Evolutionary conservation across 1,140 invertebrate species (phyloP).

Genomic region (Rhyacophila brunnea): DNA sequence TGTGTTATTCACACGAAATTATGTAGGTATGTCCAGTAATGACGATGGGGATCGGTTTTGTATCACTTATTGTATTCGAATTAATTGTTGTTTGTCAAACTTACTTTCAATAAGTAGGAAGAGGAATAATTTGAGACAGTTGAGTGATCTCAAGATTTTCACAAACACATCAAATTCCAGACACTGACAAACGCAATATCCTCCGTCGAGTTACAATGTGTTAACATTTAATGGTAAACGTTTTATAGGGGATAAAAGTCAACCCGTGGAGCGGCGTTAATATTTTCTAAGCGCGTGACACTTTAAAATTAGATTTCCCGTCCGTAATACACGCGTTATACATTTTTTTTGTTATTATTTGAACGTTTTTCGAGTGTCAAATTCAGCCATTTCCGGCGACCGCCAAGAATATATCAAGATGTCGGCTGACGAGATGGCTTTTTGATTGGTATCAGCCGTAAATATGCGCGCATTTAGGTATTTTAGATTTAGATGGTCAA

Average conservation of each 20-base stretch:
- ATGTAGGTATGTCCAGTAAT: too few species aligned
- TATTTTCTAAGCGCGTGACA: neutral
- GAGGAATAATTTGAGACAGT: too few species aligned
- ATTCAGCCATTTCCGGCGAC: constrained; percentile 19
- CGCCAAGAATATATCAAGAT: neutral
- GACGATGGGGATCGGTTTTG: too few species aligned
- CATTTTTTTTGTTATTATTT: constrained; percentile 1
- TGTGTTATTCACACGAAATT: too few species aligned
- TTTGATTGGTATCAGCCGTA: constrained; percentile 10
- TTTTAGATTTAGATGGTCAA: too few species aligned
- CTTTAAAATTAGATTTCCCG: neutral
- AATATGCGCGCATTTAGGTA: neutral
- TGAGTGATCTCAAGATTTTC: too few species aligned
- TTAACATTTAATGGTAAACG: constrained; percentile 2
- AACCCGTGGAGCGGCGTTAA: constrained; percentile 1
- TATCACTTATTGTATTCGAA: too few species aligned
- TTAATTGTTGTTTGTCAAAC: too few species aligned
- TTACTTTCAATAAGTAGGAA: too few species aligned
- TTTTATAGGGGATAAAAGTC: constrained; percentile 1
- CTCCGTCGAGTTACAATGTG: neutral
- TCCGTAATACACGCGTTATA: neutral
- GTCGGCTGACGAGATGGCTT: constrained; percentile 3
- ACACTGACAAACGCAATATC: neutral
- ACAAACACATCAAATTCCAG: too few species aligned
- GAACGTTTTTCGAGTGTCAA: constrained; percentile 14